Base-by-base conservation (phyloP, 2,113 vertebrate species). In the Laticauda colubrina region DNA sequence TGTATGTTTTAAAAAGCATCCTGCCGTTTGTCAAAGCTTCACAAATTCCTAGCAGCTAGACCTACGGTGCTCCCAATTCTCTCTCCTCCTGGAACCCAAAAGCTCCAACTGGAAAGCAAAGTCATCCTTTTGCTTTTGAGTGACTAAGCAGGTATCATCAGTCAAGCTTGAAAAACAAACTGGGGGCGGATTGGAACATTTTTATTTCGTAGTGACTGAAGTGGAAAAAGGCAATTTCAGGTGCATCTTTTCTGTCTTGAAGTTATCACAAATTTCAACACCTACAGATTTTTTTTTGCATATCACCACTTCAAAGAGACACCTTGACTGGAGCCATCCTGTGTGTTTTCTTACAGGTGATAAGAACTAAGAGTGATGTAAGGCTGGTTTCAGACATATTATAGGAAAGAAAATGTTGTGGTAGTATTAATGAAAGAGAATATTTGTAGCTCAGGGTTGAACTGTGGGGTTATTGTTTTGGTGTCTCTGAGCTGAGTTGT, bases 181-280 rank as follows among this genome's bases (percentile, higher is more conserved):
- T 94, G 96, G 96, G 96, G 26, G 39, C 88, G 96, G 96, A 97
- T 96, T 97, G 96, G 96, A 91, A 91, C 93, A 91, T 94, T 94
- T 95, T 91, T 92, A 95, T 91, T 94, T 95, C 94, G 93, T 92
- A 89, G 94, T 96, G 89, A 96, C 96, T 93, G 94, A 95, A 95
- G 92, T 86, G 34, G 54, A 9, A 9, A 94, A 61, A 90, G 3
- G 90, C 75, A 94, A 94, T 95, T 96, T 96, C 92, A 95, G 96
- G 91, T 93, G 91, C 85, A 45, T 75, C 34, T 9, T 21, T 96
- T 96, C 92, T 59, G 45, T 90, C 96, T 59, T 94, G 87, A 12
- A 87, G 55, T 94, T 95, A 91, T 93, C 92, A 93, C 59, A 85
- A 88, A 56, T 95, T 90, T 94, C 96, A 91, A 54, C 5, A 85